These are phyloP conservation scores for Acanthopleura granulata DNA, from an alignment of 2,888 invertebrate species.

Conservation along the genomic window DNA sequence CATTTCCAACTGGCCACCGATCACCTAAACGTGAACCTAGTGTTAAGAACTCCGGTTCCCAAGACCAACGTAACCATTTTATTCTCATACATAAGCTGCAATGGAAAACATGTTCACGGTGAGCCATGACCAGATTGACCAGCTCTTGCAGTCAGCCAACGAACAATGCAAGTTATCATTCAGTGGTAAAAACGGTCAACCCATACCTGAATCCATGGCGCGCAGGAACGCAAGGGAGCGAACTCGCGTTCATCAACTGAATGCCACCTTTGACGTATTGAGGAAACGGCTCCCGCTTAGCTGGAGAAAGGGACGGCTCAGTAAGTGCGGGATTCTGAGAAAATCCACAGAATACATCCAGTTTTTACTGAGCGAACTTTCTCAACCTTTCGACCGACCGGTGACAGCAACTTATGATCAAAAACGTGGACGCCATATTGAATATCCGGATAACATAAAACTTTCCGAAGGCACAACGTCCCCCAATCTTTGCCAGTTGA, in stretches of 20 bases:
- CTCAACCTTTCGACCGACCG: background rate
- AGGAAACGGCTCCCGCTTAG: background rate
- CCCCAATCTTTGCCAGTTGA: background rate
- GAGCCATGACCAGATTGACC: background rate
- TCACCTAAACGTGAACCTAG: too few species aligned
- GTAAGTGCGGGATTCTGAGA: conserved; percentile 1
- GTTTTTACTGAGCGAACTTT: background rate
- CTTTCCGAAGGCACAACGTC: too few species aligned
- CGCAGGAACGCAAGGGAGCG: conserved; percentile 5
- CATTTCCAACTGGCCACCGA: too few species aligned
- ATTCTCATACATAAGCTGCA: too few species aligned
- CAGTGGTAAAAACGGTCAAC: background rate
- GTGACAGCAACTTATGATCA: background rate
- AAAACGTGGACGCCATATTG: background rate
- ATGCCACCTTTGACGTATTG: conserved; percentile 9
- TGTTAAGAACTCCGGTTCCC: too few species aligned
- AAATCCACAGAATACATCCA: background rate
- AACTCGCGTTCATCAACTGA: background rate
- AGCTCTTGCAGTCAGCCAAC: background rate
- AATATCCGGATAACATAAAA: too few species aligned
- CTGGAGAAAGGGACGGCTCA: conserved; percentile 6
- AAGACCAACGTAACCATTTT: too few species aligned
- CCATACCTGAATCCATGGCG: background rate
- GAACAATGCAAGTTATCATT: background rate
- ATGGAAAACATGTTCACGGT: background rate